A percentile compares a stretch with the other conserved stretches of the same genome.
Evolutionary conservation across 2,113 vertebrate genomes (phyloP).

Genomic region (Meriones unguiculatus): DNA sequence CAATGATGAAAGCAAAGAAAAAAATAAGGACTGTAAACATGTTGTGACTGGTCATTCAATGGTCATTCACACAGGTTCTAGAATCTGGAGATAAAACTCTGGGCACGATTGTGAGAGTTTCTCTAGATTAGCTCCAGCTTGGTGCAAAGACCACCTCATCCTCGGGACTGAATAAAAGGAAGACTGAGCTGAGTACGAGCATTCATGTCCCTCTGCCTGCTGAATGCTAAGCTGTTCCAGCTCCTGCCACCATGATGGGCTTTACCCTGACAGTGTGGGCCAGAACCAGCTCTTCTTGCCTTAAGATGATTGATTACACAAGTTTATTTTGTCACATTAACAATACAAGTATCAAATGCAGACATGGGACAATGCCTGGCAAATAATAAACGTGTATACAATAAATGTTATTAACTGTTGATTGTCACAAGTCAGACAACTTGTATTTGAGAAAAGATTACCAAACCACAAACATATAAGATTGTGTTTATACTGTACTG

Average conservation of each 20-base stretch:
- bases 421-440: not conserved
- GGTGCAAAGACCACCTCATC: not conserved
- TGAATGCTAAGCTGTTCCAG: not conserved
- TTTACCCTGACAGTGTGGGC: not conserved
- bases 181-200: too few species aligned
- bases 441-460: not conserved
- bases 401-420: not conserved
- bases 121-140: too few species aligned
- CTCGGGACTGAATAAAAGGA: not conserved
- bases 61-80: too few species aligned
- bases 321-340: not conserved
- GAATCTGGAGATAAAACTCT: not conserved
- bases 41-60: too few species aligned
- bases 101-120: not conserved
- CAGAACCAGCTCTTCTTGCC: not conserved
- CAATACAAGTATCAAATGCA: not conserved
- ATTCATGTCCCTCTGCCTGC: too few species aligned
- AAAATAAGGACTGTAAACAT: conserved; percentile 23
- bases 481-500: not conserved
- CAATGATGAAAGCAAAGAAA: not conserved
- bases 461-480: not conserved
- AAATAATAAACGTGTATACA: not conserved
- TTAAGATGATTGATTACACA: not conserved
- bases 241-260: not conserved
- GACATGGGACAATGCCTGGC: not conserved